These are phyloP conservation scores for Lepeophtheirus salmonis DNA, from an alignment of 1,140 invertebrate genomes.

Conservation along the genomic window DNA sequence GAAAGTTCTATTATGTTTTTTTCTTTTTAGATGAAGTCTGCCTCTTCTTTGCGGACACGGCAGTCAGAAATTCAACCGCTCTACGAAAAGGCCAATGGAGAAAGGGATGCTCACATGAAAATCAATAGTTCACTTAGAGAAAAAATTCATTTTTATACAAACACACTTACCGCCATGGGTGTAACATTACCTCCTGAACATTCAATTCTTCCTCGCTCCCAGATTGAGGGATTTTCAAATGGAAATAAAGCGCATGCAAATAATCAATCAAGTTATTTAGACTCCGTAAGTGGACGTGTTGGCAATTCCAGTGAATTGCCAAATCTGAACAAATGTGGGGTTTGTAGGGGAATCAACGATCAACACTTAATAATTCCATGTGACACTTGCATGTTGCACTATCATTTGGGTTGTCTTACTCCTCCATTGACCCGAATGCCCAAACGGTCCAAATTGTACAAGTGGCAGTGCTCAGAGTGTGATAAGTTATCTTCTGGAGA, in stretches of 20 bases:
- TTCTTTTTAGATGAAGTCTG: background rate
- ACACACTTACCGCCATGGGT: background rate
- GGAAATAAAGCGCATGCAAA: background rate
- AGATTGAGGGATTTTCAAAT: too few species aligned
- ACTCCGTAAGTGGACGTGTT: background rate
- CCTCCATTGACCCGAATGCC: conserved; percentile 78
- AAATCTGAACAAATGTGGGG: conserved; percentile 47
- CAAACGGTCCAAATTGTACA: conserved; percentile 77
- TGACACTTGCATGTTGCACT: conserved; percentile 76
- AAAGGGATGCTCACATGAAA: background rate
- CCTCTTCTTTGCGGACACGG: background rate
- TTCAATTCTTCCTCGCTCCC: background rate
- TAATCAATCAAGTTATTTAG: background rate
- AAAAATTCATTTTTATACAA: background rate
- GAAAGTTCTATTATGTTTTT: too few species aligned
- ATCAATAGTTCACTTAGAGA: background rate
- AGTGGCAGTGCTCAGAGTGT: conserved; percentile 82
- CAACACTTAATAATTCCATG: conserved; percentile 78
- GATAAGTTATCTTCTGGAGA: conserved; percentile 58
- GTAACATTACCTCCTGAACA: background rate
- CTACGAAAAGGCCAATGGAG: background rate
- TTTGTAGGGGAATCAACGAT: conserved; percentile 57
- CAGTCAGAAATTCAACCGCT: background rate
- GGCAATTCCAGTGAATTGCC: background rate
- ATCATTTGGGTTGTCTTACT: conserved; percentile 79